These are phyloP conservation scores for Andricus grossulariae DNA, from an alignment of 1,140 invertebrate genomes.

Conservation along the genomic window DNA sequence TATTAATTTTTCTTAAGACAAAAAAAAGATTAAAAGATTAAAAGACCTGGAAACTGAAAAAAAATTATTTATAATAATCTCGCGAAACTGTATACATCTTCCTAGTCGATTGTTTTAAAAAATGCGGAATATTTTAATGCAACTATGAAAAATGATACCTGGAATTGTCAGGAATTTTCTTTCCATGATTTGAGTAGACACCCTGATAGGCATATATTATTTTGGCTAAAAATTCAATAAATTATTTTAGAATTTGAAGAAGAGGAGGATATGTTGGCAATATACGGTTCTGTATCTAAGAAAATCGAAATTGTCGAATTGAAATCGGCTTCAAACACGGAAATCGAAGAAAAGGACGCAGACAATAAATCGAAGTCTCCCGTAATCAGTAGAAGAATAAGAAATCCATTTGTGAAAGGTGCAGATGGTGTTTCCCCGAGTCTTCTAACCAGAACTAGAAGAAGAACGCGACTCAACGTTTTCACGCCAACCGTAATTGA, in stretches of 20 bases:
- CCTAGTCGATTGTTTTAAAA: no score
- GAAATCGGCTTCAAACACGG: conserved; percentile 11
- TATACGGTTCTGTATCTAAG: conserved; percentile 37
- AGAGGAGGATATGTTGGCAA: conserved; percentile 40
- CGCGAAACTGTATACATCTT: no score
- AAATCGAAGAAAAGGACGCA: conserved; percentile 5
- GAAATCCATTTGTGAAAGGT: conserved; percentile 54
- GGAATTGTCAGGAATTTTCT: no score
- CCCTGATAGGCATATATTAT: neutral
- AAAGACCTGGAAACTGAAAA: no score
- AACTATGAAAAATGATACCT: no score
- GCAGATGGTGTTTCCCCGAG: conserved; percentile 50
- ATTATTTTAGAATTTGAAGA: conserved; percentile 43
- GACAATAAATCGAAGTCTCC: conserved; percentile 41
- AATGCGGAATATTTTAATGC: no score
- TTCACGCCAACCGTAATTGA: conserved; percentile 64
- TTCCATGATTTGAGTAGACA: no score
- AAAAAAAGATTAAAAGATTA: no score
- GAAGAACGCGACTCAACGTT: conserved; percentile 43
- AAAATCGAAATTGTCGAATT: conserved; percentile 10
- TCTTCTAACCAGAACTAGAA: conserved; percentile 49
- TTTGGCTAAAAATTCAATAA: conserved; percentile 13
- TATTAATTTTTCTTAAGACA: no score
- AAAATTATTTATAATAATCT: no score
- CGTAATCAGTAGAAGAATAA: conserved; percentile 36